These are phyloP conservation scores for Gymnarchus niloticus DNA, from an alignment of 2,113 vertebrate genomes.

Conservation along the genomic window DNA sequence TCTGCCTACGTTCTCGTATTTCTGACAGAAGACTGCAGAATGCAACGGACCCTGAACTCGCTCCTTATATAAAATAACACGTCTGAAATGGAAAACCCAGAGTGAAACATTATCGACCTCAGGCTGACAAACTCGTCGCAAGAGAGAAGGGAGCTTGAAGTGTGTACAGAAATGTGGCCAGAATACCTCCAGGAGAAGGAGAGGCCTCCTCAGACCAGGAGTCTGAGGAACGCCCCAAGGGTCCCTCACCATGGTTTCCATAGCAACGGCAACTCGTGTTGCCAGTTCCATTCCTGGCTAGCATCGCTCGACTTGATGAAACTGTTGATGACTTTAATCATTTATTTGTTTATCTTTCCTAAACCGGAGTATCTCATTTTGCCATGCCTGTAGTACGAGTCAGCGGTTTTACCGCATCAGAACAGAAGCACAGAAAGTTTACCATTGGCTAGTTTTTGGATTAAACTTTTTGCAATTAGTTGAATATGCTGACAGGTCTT, in stretches of 20 bases:
- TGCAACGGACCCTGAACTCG: background rate
- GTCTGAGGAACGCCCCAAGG: background rate
- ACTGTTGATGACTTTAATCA: constrained; percentile 10
- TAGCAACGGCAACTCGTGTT: background rate
- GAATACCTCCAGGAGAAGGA: background rate
- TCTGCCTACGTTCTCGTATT: background rate
- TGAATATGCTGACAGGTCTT: background rate
- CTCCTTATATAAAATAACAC: constrained; percentile 1
- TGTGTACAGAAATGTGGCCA: background rate
- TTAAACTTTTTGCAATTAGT: constrained; percentile 1
- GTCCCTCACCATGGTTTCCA: background rate
- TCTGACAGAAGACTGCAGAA: background rate
- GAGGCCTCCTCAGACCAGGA: background rate
- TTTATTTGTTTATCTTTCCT: background rate
- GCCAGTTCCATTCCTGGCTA: background rate
- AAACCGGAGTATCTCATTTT: background rate
- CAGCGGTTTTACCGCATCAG: background rate
- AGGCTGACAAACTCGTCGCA: background rate
- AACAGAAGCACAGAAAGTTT: background rate
- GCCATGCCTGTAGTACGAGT: background rate
- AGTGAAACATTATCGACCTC: background rate
- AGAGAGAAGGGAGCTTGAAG: background rate
- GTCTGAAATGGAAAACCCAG: background rate
- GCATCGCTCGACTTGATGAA: background rate
- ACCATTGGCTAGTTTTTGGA: background rate